Base-by-base conservation (phyloP, 1,140 invertebrate species). In the Sycophaga agraensis region DNA sequence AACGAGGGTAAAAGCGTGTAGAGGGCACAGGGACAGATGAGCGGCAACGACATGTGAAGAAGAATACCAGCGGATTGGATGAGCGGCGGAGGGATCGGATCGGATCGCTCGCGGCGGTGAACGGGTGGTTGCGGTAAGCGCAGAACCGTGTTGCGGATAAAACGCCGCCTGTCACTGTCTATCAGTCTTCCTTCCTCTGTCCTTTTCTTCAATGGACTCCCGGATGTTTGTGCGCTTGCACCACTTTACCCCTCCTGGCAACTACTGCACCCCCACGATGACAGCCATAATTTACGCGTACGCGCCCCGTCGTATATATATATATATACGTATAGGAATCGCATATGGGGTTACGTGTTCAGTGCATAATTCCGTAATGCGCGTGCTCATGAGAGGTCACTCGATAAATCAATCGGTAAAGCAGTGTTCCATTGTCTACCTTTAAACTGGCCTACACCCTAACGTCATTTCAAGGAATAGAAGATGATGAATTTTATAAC, bases 91-190 rank as follows among this genome's bases (percentile, higher is more conserved):
- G n/a, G 66, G 68, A 73, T 76, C 64, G 63, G 69, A 76, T 75
- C 68, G 68, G 70, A 76, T 74, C 63, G 68, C 64, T 62, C 66
- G 66, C 66, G 65, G 66, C 66, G 69, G 70, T 75, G 68, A 73
- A 69, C 67, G 70, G 65, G 68, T 72, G 71, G 72, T 68, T 74
- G 71, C 60, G 74, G 75, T 78, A 78, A 78, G 76, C 76, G 76
- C 72, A 77, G 74, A 78, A 77, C 67, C 76, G 67, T 78, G 76
- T 78, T 69, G 73, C 66, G 72, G 73, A 78, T 78, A 77, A 78
- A 78, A 74, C 75, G 70, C 68, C 70, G 68, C 70, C 69, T 69
- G 69, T 77, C 75, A 75, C 71, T 76, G 76, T 76, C 76, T 73
- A 70, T 76, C 75, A 77, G 68, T 62, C 50, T 40, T 9, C n/a